These are phyloP conservation scores for Nanorana parkeri DNA, from an alignment of 2,113 vertebrate species.

Conservation along the genomic window DNA sequence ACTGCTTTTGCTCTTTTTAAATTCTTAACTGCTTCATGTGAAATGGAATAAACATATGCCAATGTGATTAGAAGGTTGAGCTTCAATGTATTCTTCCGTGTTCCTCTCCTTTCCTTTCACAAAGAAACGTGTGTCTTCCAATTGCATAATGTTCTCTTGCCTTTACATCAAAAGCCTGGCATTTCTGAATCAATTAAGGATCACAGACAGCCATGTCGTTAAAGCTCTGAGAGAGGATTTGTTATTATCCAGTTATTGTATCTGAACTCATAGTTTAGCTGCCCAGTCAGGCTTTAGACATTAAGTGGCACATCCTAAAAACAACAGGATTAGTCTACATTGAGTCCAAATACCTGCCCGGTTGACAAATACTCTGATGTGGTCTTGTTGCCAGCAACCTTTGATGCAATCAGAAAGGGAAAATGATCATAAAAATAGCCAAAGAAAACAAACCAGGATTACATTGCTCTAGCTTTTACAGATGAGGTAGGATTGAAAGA, in stretches of 20 bases:
- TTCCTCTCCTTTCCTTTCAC: conserved; percentile 26
- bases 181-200: conserved; percentile 59
- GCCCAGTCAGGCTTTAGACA: conserved; percentile 48
- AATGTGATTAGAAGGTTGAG: conserved; percentile 41
- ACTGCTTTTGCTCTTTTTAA: not conserved
- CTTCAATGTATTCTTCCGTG: conserved; percentile 28
- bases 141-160: conserved; percentile 42
- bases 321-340: conserved; percentile 26
- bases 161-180: conserved; percentile 53
- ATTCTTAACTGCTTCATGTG: conserved; percentile 24
- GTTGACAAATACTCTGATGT: conserved; percentile 43
- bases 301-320: conserved; percentile 40
- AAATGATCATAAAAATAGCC: conserved; percentile 59
- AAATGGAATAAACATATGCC: conserved; percentile 46
- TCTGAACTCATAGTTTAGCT: conserved; percentile 60
- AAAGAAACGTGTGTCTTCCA: conserved; percentile 45
- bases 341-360: conserved; percentile 53
- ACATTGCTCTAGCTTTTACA: conserved; percentile 75
- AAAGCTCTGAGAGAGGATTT: conserved; percentile 60
- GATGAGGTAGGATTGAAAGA: conserved; percentile 78
- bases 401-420: conserved; percentile 52
- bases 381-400: conserved; percentile 50
- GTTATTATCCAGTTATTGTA: conserved; percentile 48
- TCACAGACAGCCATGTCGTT: conserved; percentile 57
- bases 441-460: conserved; percentile 70